A percentile compares a stretch with the other conserved stretches of the same genome.
Conservation (phyloP, 2,113 vertebrate species). For the Gambusia affinis region DNA sequence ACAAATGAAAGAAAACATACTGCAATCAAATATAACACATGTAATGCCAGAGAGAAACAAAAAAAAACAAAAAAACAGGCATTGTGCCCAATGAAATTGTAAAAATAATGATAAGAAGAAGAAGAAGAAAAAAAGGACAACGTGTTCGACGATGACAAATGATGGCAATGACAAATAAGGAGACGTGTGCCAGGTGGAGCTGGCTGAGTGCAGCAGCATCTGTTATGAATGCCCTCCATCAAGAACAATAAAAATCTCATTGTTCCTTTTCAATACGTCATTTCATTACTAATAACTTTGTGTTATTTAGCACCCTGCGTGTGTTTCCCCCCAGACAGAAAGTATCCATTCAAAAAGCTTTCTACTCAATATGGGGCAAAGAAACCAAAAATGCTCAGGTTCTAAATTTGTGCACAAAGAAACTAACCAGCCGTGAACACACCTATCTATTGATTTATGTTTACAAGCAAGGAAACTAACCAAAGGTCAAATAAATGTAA, state of each 20-base stretch:
- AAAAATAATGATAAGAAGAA: slow-evolving; percentile 32
- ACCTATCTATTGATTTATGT: slow-evolving; percentile 49
- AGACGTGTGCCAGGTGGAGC: slow-evolving; percentile 57
- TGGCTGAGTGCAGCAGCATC: slow-evolving; percentile 57
- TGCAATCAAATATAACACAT: slow-evolving; percentile 60
- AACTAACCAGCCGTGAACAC: slow-evolving; percentile 36
- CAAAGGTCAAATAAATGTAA: slow-evolving; percentile 49
- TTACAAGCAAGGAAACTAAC: slow-evolving; percentile 55
- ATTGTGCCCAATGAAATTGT: slow-evolving; percentile 38
- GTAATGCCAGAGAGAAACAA: slow-evolving; percentile 57
- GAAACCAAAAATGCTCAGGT: slow-evolving; percentile 45
- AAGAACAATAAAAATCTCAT: slow-evolving; percentile 58
- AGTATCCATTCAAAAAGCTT: slow-evolving; percentile 49
- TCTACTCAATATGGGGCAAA: slow-evolving; percentile 38
- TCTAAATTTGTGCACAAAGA: slow-evolving; percentile 48
- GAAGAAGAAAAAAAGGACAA: slow-evolving; percentile 1
- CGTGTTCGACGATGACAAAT: slow-evolving; percentile 56
- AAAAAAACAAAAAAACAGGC: slow-evolving; percentile 22
- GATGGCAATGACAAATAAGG: slow-evolving; percentile 67
- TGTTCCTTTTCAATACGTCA: slow-evolving; percentile 51
- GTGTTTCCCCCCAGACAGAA: slow-evolving; percentile 55
- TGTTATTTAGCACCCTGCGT: slow-evolving; percentile 46
- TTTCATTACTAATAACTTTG: slow-evolving; percentile 66
- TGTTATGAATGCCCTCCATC: slow-evolving; percentile 54
- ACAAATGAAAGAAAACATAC: slow-evolving; percentile 48